Evolutionary conservation across 1,140 invertebrate genomes (phyloP).

Genomic region (Aphaenogaster floridana): DNA sequence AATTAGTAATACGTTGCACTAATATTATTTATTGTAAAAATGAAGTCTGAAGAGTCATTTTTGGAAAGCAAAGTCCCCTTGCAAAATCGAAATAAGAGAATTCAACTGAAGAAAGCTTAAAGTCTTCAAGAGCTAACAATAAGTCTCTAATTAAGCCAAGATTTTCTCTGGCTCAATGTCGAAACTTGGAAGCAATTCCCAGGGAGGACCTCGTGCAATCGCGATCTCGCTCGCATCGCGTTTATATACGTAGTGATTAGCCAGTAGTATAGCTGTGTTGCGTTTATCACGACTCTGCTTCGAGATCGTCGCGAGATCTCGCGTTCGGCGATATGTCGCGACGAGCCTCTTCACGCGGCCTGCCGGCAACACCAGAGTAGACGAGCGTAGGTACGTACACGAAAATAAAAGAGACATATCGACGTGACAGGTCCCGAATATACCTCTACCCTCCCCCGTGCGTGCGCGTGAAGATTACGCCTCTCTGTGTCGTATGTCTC

Average conservation of each 20-base stretch:
- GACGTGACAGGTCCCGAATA: slow-evolving; percentile 65
- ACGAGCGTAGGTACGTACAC: slow-evolving; percentile 77
- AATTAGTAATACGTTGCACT: neutral
- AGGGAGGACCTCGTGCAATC: slow-evolving; percentile 33
- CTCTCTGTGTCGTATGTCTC: slow-evolving; percentile 20
- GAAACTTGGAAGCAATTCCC: neutral
- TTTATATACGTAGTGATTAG: slow-evolving; percentile 69
- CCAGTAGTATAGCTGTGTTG: slow-evolving; percentile 60
- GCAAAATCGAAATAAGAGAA: neutral
- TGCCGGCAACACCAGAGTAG: slow-evolving; percentile 75
- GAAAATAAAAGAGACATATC: slow-evolving; percentile 67
- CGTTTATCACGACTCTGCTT: slow-evolving; percentile 69
- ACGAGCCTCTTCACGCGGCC: slow-evolving; percentile 67
- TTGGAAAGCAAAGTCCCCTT: neutral
- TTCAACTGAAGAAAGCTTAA: neutral
- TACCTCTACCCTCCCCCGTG: slow-evolving; percentile 5
- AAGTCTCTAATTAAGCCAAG: neutral
- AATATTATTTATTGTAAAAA: neutral
- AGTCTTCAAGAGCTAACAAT: neutral
- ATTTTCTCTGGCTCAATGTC: neutral
- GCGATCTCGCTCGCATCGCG: slow-evolving; percentile 61
- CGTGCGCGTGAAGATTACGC: slow-evolving; percentile 24
- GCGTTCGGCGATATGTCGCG: slow-evolving; percentile 52
- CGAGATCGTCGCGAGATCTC: slow-evolving; percentile 64
- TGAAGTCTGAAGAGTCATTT: neutral